A percentile compares a stretch with the other conserved stretches of the same genome.
These are phyloP conservation scores for Melanostoma scalare DNA, from an alignment of 2,888 invertebrate genomes.

Conservation along the genomic window DNA sequence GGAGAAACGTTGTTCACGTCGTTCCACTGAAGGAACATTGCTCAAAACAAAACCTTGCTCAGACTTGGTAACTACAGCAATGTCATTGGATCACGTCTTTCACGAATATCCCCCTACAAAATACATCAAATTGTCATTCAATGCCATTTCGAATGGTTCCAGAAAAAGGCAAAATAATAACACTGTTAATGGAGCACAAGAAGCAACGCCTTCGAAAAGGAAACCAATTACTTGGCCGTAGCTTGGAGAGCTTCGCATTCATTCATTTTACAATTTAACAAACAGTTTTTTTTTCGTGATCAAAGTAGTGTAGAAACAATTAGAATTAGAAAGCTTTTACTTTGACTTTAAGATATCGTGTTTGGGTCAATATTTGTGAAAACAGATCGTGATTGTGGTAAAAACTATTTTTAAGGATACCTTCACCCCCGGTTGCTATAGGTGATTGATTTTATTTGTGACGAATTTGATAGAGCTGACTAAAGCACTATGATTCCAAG, in stretches of 20 bases:
- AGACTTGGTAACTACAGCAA: background rate
- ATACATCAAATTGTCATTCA: slow-evolving; percentile 45
- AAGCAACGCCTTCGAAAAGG: slow-evolving; percentile 41
- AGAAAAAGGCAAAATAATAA: slow-evolving; percentile 12
- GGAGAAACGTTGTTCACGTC: slow-evolving; percentile 26
- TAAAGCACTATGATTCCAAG: no score
- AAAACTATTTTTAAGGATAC: no score
- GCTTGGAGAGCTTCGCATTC: background rate
- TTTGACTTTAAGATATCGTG: no score
- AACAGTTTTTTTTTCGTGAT: no score
- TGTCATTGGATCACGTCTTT: background rate
- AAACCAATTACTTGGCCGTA: slow-evolving; percentile 23
- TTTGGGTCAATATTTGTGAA: no score
- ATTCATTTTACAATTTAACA: background rate
- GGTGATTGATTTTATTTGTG: no score
- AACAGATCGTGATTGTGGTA: no score
- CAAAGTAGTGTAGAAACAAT: no score
- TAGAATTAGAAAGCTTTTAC: no score
- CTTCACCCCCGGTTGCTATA: no score
- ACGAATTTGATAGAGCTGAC: no score
- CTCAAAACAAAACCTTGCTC: background rate
- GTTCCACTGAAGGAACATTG: background rate
- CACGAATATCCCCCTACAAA: slow-evolving; percentile 35
- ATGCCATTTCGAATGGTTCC: slow-evolving; percentile 32
- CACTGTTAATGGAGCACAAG: slow-evolving; percentile 3